Percentiles rank a stretch among this genome's conserved stretches.
Evolutionary conservation across 1,140 invertebrate genomes (phyloP).

Genomic region (Drosophila fuyamai): DNA sequence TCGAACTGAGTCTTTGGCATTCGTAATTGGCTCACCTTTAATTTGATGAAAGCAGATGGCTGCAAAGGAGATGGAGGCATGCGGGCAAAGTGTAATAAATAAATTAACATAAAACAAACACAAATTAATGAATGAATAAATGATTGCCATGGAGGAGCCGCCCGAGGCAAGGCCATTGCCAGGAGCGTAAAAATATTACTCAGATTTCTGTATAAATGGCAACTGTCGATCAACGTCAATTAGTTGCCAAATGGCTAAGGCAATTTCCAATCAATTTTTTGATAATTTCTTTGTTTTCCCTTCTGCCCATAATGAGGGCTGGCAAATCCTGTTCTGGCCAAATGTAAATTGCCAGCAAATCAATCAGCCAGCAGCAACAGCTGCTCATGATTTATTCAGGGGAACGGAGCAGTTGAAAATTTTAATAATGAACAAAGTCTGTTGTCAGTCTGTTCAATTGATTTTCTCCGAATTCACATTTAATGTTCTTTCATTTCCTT

Average conservation of each 20-base stretch:
- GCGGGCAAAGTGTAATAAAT: constrained; percentile 66
- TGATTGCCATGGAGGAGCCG: constrained; percentile 47
- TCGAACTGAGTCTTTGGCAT: constrained; percentile 11
- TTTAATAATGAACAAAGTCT: constrained; percentile 51
- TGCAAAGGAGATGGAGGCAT: background rate
- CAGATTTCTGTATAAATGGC: constrained; percentile 63
- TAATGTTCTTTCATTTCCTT: constrained; percentile 32
- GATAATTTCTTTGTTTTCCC: constrained; percentile 12
- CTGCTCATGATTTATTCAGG: constrained; percentile 54
- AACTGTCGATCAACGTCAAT: constrained; percentile 80
- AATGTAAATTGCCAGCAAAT: constrained; percentile 61
- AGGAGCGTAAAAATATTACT: constrained; percentile 62
- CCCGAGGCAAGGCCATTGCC: background rate
- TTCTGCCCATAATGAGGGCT: constrained; percentile 17
- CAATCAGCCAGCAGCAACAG: constrained; percentile 55
- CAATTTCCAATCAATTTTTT: constrained; percentile 32
- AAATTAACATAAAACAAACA: constrained; percentile 83
- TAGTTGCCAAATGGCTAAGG: constrained; percentile 58
- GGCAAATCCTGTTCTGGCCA: constrained; percentile 33
- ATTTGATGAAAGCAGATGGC: constrained; percentile 26
- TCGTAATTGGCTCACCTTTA: constrained; percentile 72
- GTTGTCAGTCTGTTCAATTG: constrained; percentile 58
- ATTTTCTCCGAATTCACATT: constrained; percentile 61
- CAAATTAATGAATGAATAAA: constrained; percentile 83
- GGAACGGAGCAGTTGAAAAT: constrained; percentile 28